Base-by-base conservation (phyloP, 1,140 invertebrate species). In the Aphis craccivora region DNA sequence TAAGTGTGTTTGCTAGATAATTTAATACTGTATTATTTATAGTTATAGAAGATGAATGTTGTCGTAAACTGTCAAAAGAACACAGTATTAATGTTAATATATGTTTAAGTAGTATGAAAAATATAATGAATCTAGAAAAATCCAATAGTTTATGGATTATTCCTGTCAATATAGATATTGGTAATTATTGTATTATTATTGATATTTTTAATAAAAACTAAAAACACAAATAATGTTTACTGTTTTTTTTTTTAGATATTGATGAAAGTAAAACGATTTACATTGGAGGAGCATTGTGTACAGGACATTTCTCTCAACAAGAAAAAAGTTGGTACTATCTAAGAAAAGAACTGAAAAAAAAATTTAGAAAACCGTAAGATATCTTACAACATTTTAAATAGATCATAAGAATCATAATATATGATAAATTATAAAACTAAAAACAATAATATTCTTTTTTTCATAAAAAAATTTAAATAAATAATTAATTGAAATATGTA, bases 131-230 rank as follows among this genome's bases (percentile, higher is more conserved):
- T 86, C 4, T 93, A 53, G 81, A 93, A 18, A 93, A 93, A 86
- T 51, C 91, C 2, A 93, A 93, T 37, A 93, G 91, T n/a, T 30
- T 93, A 83, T 93, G 91, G 91, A n/a, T 93, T 25, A 84, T 93
- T 84, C 91, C 91, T 93, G 43, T 93, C 30, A 86, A 93, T 43
- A 40, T 93, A 53, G 45, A 93, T 30, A 84, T 40, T n/a, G 81
- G 81, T 84, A 84, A 93, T 84, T 53, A 93, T 84, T 84, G 20
- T 83, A 35, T 37, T n/a, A 37, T 22, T 76, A 20, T n/a, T 86
- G 5, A 23, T n/a, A 18, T 4, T 67, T 67, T 67, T 30, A 67
- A 14, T 14, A 8, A 35, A 81, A 1, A 48, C 2, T 81, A 37
- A 37, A 93, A 81, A 48, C 48, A 45, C 37, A 22, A 40, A 40